A percentile compares a stretch with the other conserved stretches of the same genome.
Conservation (phyloP, 2,113 vertebrate species). For the Coptodon rendalli region DNA sequence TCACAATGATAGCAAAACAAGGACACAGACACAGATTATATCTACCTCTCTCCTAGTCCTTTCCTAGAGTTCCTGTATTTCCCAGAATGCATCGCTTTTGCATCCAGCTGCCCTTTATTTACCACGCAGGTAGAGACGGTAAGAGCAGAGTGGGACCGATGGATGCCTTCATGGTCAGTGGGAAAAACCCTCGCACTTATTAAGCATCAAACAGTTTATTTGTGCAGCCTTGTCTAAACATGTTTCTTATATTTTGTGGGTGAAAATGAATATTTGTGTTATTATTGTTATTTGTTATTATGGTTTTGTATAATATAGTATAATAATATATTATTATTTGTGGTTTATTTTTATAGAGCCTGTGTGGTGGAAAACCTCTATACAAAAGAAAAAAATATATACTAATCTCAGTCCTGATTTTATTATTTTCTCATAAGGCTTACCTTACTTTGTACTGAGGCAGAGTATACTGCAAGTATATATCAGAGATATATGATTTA, state of each 20-base stretch:
- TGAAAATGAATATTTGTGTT: neutral
- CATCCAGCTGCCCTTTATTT: neutral
- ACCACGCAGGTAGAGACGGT: neutral
- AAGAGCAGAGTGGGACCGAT: neutral
- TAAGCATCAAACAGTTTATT: neutral
- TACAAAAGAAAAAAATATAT: neutral
- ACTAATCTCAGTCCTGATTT: neutral
- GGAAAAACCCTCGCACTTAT: neutral
- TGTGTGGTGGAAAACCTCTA: neutral
- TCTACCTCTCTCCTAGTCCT: neutral
- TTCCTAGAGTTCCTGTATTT: conserved; percentile 24
- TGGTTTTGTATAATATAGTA: neutral
- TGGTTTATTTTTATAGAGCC: neutral
- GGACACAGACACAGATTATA: conserved; percentile 3
- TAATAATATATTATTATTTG: neutral
- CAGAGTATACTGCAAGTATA: neutral
- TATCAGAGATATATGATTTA: neutral
- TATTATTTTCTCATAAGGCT: neutral
- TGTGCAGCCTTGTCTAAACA: neutral
- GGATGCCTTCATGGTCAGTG: neutral
- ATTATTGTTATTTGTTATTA: neutral
- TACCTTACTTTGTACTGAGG: neutral
- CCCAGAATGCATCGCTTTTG: conserved; percentile 31
- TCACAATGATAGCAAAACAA: neutral
- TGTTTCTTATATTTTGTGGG: neutral